These are phyloP conservation scores for Distichodus sexfasciatus DNA, from an alignment of 2,797 vertebrate species.

Conservation along the genomic window DNA sequence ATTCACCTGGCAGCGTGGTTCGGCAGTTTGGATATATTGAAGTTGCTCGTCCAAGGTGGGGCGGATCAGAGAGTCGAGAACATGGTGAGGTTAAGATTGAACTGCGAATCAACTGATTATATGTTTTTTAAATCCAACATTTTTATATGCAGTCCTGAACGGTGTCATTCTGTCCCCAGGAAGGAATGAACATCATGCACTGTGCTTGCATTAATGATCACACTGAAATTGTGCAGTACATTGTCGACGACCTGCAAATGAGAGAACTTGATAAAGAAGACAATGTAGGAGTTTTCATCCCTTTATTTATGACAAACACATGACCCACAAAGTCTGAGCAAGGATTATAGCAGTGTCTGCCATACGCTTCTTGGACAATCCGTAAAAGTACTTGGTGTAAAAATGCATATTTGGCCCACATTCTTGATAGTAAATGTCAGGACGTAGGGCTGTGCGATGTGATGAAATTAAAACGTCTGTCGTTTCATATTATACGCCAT, in stretches of 20 bases:
- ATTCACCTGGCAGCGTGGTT: slow-evolving; percentile 90
- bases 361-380: no score
- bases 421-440: no score
- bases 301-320: not conserved
- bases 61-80: slow-evolving; percentile 82
- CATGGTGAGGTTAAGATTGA: slow-evolving; percentile 53
- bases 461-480: no score
- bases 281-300: slow-evolving; percentile 62
- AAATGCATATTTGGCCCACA: no score
- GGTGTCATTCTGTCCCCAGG: slow-evolving; percentile 64
- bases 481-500: no score
- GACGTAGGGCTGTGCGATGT: no score
- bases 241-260: slow-evolving; percentile 87
- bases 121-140: not conserved
- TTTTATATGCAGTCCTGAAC: not conserved
- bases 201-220: slow-evolving; percentile 88
- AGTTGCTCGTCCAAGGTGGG: slow-evolving; percentile 83
- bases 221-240: slow-evolving; percentile 79
- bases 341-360: no score
- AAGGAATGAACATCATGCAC: slow-evolving; percentile 85
- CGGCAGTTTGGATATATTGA: slow-evolving; percentile 83
- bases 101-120: no score
- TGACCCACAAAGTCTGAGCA: no score
- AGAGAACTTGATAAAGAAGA: slow-evolving; percentile 82
- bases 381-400: no score